Percentiles rank a stretch among this genome's conserved stretches.
phyloP scores from a whole-genome alignment of 2,113 vertebrate genomes.

The Epinephelus cyanopodus region DNA sequence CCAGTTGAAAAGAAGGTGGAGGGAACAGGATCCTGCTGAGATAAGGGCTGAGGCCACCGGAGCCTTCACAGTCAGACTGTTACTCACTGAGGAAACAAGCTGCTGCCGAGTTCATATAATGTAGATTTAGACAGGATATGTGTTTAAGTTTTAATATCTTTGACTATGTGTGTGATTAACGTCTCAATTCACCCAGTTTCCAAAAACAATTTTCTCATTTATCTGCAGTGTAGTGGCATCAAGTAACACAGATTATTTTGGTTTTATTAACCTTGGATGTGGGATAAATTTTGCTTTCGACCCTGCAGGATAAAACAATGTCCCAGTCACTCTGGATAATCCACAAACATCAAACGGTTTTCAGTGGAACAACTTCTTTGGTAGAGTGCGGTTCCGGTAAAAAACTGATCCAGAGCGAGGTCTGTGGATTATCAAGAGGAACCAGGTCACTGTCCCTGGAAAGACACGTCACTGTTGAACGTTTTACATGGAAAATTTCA shows the following conservation, averaged over 20 bases:
- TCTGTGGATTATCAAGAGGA: neutral
- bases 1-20: conserved; percentile 61
- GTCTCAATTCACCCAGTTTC: neutral
- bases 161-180: neutral
- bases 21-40: conserved; percentile 73
- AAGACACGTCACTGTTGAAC: neutral
- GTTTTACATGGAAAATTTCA: too few relatives aligned
- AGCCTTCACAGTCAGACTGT: conserved; percentile 27
- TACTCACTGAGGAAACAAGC: neutral
- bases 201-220: too few relatives aligned
- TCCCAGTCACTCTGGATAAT: neutral
- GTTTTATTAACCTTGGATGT: neutral
- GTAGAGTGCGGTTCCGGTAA: neutral
- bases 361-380: neutral
- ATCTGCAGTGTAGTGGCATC: too few relatives aligned
- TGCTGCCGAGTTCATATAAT: neutral
- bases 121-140: neutral
- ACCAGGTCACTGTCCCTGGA: neutral
- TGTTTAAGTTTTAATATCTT: neutral
- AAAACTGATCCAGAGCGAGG: neutral
- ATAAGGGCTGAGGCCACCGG: conserved; percentile 63
- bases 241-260: neutral
- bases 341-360: neutral
- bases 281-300: neutral
- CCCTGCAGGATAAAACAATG: conserved; percentile 3